A percentile compares a stretch with the other conserved stretches of the same genome.
These are phyloP conservation scores for Anolis apletophallus DNA, from an alignment of 2,797 vertebrate genomes.

Conservation along the genomic window DNA sequence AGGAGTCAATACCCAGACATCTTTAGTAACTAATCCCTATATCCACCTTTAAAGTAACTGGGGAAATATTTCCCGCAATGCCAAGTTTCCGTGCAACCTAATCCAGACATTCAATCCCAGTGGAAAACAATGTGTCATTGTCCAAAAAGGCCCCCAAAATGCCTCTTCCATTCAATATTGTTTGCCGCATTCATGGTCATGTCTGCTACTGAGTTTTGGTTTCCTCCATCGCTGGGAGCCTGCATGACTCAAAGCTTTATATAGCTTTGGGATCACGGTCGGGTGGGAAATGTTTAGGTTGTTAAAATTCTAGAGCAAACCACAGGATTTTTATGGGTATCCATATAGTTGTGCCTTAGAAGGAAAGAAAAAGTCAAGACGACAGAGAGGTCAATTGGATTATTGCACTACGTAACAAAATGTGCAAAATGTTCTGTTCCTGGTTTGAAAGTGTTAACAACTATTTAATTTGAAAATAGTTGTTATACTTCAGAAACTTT, in stretches of 20 bases:
- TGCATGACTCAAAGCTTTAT: slow-evolving; percentile 6
- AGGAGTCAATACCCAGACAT: background rate
- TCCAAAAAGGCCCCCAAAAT: background rate
- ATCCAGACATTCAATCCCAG: background rate
- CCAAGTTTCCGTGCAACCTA: slow-evolving; percentile 15
- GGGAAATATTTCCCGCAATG: slow-evolving; percentile 9
- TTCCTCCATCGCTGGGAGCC: slow-evolving; percentile 4
- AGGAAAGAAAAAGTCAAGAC: background rate
- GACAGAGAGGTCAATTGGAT: background rate
- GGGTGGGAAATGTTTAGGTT: background rate
- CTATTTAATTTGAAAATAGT: too few relatives aligned
- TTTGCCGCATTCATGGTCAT: background rate
- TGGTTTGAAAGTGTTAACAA: too few relatives aligned
- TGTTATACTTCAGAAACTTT: too few relatives aligned
- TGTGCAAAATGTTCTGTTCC: too few relatives aligned
- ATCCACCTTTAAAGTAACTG: slow-evolving; percentile 8
- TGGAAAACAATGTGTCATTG: slow-evolving; percentile 9
- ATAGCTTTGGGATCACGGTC: background rate
- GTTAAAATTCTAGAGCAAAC: slow-evolving; percentile 2
- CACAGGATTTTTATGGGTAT: background rate
- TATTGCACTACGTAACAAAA: too few relatives aligned
- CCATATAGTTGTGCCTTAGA: background rate
- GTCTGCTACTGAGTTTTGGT: background rate
- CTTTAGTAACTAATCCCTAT: background rate
- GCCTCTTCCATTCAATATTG: background rate